Base-by-base conservation (phyloP, 2,888 invertebrate species). In the Parochlus steinenii region DNA sequence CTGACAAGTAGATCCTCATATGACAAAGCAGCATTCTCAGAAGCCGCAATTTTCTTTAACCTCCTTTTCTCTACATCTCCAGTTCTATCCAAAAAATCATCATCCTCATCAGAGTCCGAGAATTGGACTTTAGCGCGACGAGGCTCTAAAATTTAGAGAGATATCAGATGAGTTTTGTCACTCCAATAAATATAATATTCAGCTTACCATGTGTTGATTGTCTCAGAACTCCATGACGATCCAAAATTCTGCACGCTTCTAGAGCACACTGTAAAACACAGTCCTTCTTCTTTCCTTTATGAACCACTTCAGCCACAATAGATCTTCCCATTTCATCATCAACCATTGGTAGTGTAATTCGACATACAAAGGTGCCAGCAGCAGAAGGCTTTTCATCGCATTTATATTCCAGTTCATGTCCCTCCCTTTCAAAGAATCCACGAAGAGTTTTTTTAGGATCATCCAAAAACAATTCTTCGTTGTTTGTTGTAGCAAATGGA, bases 401-500 rank as follows among this genome's bases (percentile, higher is more conserved):
- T 45, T 86, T 71, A 51, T 93, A 95, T 28, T 75, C 75, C 22
- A 90, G 62, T 40, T 87, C 82, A 32, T 75, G 69, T 0, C 93
- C 73, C 58, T 97, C 95, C 37, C 95, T 65, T 54, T 97, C 97
- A 56, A 87, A 95, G 67, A 83, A 97, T 0, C 90, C 87, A 31
- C 86, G 65, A 11, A 98, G 57, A 0, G 92, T 86, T 55, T 92
- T 92, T 58, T 95, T 93, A 0, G 98, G 97, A 58, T 98, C 95
- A 33, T 86, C 79, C 23, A 90, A 60, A 54, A 89, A 92, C 12
- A 92, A 56, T 42, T 90, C 86, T 53, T 95, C 93, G 52, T 90
- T 85, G 30, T 68, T 71, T 0, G 77, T 72, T 31, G 67, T 63
- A 0, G 89, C 86, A 51, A 70, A 89, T 0, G 89, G 89, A 60